Conservation (phyloP, 2,797 vertebrate genomes). For the Myotis daubentonii region DNA sequence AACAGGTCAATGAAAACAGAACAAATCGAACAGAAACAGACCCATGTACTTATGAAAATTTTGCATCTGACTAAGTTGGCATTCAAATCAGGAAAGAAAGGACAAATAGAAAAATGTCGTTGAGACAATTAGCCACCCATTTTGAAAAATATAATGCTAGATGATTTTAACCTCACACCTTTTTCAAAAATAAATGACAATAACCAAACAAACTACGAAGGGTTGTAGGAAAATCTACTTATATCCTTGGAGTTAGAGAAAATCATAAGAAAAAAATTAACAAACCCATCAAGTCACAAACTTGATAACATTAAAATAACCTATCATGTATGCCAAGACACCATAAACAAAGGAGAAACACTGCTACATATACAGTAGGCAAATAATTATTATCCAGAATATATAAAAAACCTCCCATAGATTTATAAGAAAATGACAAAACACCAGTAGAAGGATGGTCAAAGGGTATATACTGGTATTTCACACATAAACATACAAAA, state of each 20-base stretch:
- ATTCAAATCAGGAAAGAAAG: background rate
- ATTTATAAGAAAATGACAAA: background rate
- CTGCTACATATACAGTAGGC: background rate
- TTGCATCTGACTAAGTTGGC: background rate
- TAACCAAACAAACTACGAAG: background rate
- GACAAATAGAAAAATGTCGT: background rate
- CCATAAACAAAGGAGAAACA: conserved; percentile 1
- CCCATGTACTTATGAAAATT: background rate
- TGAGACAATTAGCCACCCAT: background rate
- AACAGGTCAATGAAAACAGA: background rate
- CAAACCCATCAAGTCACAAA: background rate
- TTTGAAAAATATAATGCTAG: background rate
- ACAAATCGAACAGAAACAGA: background rate
- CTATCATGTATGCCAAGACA: background rate
- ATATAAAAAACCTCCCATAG: background rate
- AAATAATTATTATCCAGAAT: background rate
- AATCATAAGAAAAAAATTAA: background rate
- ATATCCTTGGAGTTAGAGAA: background rate
- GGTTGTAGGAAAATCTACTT: background rate
- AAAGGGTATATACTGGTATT: background rate
- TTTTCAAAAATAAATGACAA: background rate
- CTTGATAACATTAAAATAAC: background rate
- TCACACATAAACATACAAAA: background rate
- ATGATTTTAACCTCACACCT: background rate
- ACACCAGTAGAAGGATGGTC: background rate